These are phyloP conservation scores for Acrossocheilus wenchowensis DNA, from an alignment of 2,797 vertebrate species.

Conservation along the genomic window DNA sequence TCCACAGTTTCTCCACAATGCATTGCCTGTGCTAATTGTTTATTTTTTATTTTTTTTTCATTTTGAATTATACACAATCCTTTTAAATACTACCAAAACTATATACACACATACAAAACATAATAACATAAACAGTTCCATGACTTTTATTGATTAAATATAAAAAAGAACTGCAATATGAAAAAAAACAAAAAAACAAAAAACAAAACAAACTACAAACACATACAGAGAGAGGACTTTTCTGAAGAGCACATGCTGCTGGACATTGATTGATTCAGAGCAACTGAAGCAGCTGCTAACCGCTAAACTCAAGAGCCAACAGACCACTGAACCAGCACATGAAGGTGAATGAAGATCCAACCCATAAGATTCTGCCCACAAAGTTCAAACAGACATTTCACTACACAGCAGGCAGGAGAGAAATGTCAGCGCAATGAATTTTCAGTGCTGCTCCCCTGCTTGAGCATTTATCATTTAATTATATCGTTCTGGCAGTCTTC, in stretches of 20 bases:
- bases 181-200: too few relatives aligned
- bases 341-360: slow-evolving; percentile 20
- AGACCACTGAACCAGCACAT: slow-evolving; percentile 17
- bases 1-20: neutral
- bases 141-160: neutral
- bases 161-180: neutral
- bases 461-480: neutral
- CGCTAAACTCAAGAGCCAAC: slow-evolving; percentile 13
- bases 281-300: slow-evolving; percentile 25
- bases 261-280: slow-evolving; percentile 4
- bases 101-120: neutral
- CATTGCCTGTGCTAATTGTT: too few relatives aligned
- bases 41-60: neutral
- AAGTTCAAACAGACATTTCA: slow-evolving; percentile 22
- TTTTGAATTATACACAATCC: neutral
- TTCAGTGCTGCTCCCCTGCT: neutral
- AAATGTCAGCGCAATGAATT: neutral
- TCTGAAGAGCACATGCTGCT: neutral
- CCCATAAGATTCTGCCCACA: slow-evolving; percentile 1
- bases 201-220: neutral
- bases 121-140: neutral
- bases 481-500: neutral
- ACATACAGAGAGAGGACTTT: neutral
- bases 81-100: neutral
- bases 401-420: neutral